Evolutionary conservation across 2,113 vertebrate species (phyloP).

Genomic region (Hoplias malabaricus): DNA sequence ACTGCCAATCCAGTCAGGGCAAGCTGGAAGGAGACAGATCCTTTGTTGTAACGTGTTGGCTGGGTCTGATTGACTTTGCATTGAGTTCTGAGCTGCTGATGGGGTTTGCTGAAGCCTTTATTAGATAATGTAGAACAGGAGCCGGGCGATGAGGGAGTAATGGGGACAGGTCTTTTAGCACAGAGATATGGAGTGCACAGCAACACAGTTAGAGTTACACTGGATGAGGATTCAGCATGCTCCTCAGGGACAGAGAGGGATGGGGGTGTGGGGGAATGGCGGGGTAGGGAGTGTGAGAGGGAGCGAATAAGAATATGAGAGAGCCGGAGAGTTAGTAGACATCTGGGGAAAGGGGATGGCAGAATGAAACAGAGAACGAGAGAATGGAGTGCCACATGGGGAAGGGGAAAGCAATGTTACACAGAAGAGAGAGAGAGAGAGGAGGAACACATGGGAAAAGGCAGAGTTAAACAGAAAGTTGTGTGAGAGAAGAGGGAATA

Average conservation of each 20-base stretch:
- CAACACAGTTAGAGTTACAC: conserved; percentile 39
- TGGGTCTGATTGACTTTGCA: neutral
- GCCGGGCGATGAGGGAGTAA: conserved; percentile 30
- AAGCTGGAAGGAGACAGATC: conserved; percentile 21
- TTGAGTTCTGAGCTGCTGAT: neutral
- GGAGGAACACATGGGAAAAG: conserved; percentile 20
- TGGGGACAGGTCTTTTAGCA: conserved; percentile 38
- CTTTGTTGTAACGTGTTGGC: conserved; percentile 24
- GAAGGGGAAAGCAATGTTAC: conserved; percentile 27
- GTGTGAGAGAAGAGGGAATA: conserved; percentile 12
- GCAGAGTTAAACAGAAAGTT: conserved; percentile 32
- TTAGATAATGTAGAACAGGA: conserved; percentile 48
- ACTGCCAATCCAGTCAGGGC: neutral
- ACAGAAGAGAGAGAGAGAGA: conserved; percentile 28
- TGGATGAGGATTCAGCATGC: neutral
- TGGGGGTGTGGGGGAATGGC: neutral
- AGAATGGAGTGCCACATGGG: neutral
- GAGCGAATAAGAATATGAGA: conserved; percentile 21
- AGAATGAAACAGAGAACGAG: conserved; percentile 33
- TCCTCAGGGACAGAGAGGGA: conserved; percentile 37
- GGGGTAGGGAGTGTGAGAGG: neutral
- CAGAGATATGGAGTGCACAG: conserved; percentile 6
- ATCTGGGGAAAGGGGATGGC: conserved; percentile 18
- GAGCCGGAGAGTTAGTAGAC: neutral
- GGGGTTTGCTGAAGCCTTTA: conserved; percentile 26